These are phyloP conservation scores for Phytoseiulus persimilis DNA, from an alignment of 2,888 invertebrate species.

Conservation along the genomic window DNA sequence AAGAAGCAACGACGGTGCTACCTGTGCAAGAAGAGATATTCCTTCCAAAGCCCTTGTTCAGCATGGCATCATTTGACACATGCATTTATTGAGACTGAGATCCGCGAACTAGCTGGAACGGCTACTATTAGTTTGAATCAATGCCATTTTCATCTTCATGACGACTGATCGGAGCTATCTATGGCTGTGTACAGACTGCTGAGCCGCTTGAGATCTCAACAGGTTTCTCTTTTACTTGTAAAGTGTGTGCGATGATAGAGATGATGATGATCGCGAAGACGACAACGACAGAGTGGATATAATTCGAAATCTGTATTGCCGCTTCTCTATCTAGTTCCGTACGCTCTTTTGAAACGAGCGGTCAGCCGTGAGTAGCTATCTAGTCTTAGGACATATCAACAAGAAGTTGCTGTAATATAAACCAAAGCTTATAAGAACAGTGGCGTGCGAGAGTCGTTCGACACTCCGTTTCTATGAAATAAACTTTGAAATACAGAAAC, in stretches of 20 bases:
- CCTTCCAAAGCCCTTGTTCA: not conserved
- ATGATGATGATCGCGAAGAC: not conserved
- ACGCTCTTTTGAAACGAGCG: not conserved
- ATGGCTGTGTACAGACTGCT: not conserved
- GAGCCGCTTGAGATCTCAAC: not conserved
- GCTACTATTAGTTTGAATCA: not conserved
- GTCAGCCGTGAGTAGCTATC: conserved; percentile 37
- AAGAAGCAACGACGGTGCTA: not conserved
- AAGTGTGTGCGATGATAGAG: not conserved
- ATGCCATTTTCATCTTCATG: not conserved
- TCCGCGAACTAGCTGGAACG: not conserved
- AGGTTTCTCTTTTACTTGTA: too few species aligned
- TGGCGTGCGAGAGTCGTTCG: not conserved
- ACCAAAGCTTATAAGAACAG: not conserved
- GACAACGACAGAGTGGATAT: not conserved
- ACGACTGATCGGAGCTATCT: not conserved
- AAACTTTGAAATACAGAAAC: not conserved
- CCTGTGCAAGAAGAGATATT: not conserved
- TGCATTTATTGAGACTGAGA: not conserved
- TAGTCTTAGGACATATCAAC: conserved; percentile 31
- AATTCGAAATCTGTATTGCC: not conserved
- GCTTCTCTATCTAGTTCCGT: not conserved
- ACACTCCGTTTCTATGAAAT: not conserved
- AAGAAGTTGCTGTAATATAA: conserved; percentile 1
- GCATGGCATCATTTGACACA: not conserved